Evolutionary conservation across 2,113 vertebrate genomes (phyloP).

Genomic region (Mandrillus leucophaeus): DNA sequence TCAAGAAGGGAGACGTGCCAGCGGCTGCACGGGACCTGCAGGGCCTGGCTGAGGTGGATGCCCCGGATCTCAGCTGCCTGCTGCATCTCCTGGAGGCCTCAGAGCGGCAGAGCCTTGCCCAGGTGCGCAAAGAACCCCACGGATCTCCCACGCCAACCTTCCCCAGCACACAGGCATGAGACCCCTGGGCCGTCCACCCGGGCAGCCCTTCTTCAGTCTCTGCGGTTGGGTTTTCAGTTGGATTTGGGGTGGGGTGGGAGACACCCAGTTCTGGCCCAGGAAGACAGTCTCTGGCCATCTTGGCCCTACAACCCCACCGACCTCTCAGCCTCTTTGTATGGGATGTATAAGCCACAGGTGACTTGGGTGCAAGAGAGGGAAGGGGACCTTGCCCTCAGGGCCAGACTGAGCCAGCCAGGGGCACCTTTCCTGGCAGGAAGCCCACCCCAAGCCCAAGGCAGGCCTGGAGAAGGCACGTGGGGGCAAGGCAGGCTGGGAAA

Average conservation of each 20-base stretch:
- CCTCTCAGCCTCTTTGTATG: background rate
- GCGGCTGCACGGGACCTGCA: slow-evolving; percentile 86
- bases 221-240: background rate
- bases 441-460: background rate
- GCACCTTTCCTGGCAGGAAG: background rate
- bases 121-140: slow-evolving; percentile 83
- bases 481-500: background rate
- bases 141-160: accelerated
- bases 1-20: slow-evolving; percentile 84
- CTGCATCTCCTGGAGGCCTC: slow-evolving; percentile 85
- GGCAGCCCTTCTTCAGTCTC: background rate
- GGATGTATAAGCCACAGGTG: background rate
- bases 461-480: background rate
- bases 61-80: slow-evolving; percentile 85
- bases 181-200: background rate
- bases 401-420: background rate
- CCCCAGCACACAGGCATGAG: background rate
- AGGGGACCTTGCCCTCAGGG: background rate
- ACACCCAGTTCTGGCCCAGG: background rate
- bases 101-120: slow-evolving; percentile 83
- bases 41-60: slow-evolving; percentile 86
- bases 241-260: background rate
- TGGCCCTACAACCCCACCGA: background rate
- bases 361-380: background rate
- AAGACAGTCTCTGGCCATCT: background rate